phyloP scores from a whole-genome alignment of 1,140 invertebrate species.

The Sarcophaga bullata region DNA sequence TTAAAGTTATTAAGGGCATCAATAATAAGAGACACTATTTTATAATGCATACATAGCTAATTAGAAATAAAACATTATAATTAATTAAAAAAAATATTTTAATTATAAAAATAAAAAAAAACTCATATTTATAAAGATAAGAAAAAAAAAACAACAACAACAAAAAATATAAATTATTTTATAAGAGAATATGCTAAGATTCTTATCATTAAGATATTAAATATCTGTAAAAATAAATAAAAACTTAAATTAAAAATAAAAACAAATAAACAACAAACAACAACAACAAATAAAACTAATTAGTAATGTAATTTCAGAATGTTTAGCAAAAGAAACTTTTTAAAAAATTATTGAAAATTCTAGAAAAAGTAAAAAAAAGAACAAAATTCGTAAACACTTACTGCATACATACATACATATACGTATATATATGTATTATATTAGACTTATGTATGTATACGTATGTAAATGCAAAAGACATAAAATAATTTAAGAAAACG shows the following conservation, averaged over 20 bases:
- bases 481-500: no score
- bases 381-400: no score
- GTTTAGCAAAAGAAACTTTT: neutral
- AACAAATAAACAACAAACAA: neutral
- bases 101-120: neutral
- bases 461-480: neutral
- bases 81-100: neutral
- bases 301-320: neutral
- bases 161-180: neutral
- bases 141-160: neutral
- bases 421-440: neutral
- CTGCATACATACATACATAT: no score
- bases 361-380: neutral
- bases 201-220: conserved; percentile 40
- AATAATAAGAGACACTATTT: neutral
- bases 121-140: neutral
- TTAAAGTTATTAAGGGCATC: no score
- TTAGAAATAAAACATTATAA: neutral
- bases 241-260: neutral
- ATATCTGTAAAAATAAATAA: conserved; percentile 36
- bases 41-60: neutral
- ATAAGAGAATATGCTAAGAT: conserved; percentile 16
- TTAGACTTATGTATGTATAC: neutral
- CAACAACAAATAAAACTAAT: no score
- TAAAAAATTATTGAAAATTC: no score